Percentiles rank a stretch among this genome's conserved stretches.
Evolutionary conservation across 2,113 vertebrate species (phyloP).

Genomic region (Erinaceus europaeus): DNA sequence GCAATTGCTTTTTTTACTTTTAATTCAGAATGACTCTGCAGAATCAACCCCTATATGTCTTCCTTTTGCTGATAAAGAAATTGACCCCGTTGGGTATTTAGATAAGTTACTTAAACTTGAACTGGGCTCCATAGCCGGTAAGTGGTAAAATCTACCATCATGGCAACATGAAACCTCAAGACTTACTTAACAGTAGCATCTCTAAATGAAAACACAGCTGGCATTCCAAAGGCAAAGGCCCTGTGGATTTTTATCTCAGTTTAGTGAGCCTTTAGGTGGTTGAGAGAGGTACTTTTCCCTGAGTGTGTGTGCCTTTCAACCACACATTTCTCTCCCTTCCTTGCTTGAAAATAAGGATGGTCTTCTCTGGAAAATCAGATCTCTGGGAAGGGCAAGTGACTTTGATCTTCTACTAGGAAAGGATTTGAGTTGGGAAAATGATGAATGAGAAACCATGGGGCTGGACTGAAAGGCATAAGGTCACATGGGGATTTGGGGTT

Average conservation of each 20-base stretch:
- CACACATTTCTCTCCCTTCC: not conserved
- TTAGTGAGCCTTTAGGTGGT: not conserved
- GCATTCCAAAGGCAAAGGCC: not conserved
- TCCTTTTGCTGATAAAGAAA: not conserved
- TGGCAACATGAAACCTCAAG: not conserved
- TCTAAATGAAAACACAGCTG: not conserved
- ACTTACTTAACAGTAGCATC: not conserved
- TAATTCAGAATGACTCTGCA: not conserved
- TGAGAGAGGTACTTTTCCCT: not conserved
- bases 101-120: not conserved
- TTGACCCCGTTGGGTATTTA: not conserved
- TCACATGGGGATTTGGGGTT: not conserved
- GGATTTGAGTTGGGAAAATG: not conserved
- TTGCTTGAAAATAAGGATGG: not conserved
- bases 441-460: not conserved
- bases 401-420: constrained; percentile 21
- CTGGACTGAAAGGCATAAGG: not conserved
- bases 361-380: constrained; percentile 10
- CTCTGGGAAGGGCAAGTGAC: not conserved
- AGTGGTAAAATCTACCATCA: not conserved
- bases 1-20: not conserved
- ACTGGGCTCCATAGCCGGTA: not conserved
- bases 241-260: not conserved
- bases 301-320: too few species aligned
- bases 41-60: not conserved